Evolutionary conservation across 2,888 invertebrate species (phyloP).

Genomic region (Anagyrus pseudococci): DNA sequence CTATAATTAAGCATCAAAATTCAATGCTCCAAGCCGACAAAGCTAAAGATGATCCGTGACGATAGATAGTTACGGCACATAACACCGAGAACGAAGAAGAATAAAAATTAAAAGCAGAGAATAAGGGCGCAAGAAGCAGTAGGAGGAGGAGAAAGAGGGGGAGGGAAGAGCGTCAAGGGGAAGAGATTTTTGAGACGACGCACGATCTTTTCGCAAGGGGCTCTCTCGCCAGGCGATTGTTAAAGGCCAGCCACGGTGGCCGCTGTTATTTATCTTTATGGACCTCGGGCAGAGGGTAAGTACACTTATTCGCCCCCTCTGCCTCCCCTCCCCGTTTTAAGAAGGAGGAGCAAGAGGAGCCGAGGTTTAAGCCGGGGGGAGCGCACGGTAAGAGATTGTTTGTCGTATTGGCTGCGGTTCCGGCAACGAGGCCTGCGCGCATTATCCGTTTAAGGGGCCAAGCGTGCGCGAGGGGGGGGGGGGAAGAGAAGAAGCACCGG

Average conservation of each 20-base stretch:
- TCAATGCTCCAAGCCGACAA: too few relatives aligned
- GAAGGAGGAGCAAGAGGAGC: not conserved
- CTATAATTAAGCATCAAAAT: too few relatives aligned
- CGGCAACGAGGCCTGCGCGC: slow-evolving; percentile 47
- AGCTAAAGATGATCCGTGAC: too few relatives aligned
- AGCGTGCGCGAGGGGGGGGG: not conserved
- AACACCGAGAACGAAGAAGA: too few relatives aligned
- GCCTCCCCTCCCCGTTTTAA: too few relatives aligned
- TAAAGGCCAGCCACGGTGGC: slow-evolving; percentile 44
- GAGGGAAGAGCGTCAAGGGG: not conserved
- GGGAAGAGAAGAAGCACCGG: too few relatives aligned
- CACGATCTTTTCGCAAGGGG: too few relatives aligned
- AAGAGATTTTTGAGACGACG: too few relatives aligned
- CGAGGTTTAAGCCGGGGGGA: slow-evolving; percentile 52
- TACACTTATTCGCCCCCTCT: slow-evolving; percentile 52
- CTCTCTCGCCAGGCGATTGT: slow-evolving; percentile 39
- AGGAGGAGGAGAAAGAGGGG: not conserved
- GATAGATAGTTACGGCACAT: too few relatives aligned
- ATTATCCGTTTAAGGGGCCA: slow-evolving; percentile 50
- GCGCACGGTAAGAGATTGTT: slow-evolving; percentile 59
- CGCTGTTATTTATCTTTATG: slow-evolving; percentile 61
- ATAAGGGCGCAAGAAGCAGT: not conserved
- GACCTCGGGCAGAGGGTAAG: slow-evolving; percentile 62
- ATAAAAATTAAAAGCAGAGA: not conserved
- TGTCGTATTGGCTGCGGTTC: slow-evolving; percentile 58